Conservation (phyloP, 2,888 invertebrate genomes). For the Rutpela maculata region DNA sequence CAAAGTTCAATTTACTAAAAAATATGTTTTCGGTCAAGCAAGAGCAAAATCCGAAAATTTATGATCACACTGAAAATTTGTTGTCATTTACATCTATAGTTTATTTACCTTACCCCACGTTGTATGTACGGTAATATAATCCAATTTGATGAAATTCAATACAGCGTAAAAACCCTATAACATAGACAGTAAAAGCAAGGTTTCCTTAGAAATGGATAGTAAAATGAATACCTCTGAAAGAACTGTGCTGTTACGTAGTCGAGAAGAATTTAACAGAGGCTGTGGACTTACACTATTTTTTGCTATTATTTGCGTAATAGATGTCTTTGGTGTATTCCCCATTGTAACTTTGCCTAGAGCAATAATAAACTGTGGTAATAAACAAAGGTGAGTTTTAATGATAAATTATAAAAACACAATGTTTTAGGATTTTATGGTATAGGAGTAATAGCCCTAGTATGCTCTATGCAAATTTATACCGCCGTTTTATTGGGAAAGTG, state of each 20-base stretch:
- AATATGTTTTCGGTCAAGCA: too few relatives aligned
- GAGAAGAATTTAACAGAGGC: constrained; percentile 23
- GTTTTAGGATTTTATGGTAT: constrained; percentile 82
- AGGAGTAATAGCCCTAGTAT: constrained; percentile 81
- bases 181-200: constrained; percentile 35
- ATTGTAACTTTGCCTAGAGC: constrained; percentile 85
- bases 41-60: too few relatives aligned
- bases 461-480: constrained; percentile 86
- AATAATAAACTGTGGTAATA: constrained; percentile 84
- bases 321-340: constrained; percentile 90
- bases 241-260: constrained; percentile 48
- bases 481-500: constrained; percentile 86
- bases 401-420: constrained; percentile 10
- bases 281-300: constrained; percentile 81
- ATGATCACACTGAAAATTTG: too few relatives aligned
- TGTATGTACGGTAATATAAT: constrained; percentile 6
- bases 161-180: constrained; percentile 24
- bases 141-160: constrained; percentile 31
- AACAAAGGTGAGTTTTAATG: not conserved
- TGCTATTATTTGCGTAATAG: constrained; percentile 85
- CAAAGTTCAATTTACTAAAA: too few relatives aligned
- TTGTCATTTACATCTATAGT: too few relatives aligned
- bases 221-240: constrained; percentile 50
- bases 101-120: not conserved
- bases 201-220: constrained; percentile 26